Conservation (phyloP, 2,113 vertebrate genomes). For the Leptocoma aspasia region DNA sequence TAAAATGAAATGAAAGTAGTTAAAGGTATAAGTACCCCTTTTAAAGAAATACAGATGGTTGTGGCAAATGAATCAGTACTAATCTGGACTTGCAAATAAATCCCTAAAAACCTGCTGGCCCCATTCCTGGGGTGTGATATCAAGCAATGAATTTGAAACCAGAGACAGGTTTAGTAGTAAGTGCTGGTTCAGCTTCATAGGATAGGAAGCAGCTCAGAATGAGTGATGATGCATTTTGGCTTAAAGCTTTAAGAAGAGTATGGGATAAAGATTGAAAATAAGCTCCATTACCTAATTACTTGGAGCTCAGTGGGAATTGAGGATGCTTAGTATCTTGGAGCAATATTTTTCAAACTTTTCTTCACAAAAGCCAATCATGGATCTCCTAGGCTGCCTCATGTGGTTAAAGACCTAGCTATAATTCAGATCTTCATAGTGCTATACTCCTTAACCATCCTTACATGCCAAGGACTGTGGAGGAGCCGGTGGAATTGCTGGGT, state of each 20-base stretch:
- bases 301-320: not conserved
- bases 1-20: conserved; percentile 51
- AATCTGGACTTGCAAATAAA: conserved; percentile 65
- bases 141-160: conserved; percentile 48
- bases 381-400: not conserved
- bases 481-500: not conserved
- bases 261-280: conserved; percentile 50
- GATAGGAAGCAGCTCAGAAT: conserved; percentile 42
- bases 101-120: conserved; percentile 53
- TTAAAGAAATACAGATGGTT: conserved; percentile 20
- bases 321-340: not conserved
- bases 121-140: conserved; percentile 51
- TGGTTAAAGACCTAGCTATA: not conserved
- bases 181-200: conserved; percentile 59
- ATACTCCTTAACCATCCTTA: not conserved
- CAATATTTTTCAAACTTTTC: not conserved
- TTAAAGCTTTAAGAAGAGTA: conserved; percentile 40
- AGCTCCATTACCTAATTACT: conserved; percentile 55
- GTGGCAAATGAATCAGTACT: conserved; percentile 44
- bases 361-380: not conserved
- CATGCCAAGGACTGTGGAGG: not conserved
- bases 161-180: conserved; percentile 42
- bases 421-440: not conserved
- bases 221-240: conserved; percentile 58
- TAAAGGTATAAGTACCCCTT: conserved; percentile 36